Base-by-base conservation (phyloP, 37 sponge, comb jelly and placozoan genomes). In the Mnemiopsis leidyi region DNA sequence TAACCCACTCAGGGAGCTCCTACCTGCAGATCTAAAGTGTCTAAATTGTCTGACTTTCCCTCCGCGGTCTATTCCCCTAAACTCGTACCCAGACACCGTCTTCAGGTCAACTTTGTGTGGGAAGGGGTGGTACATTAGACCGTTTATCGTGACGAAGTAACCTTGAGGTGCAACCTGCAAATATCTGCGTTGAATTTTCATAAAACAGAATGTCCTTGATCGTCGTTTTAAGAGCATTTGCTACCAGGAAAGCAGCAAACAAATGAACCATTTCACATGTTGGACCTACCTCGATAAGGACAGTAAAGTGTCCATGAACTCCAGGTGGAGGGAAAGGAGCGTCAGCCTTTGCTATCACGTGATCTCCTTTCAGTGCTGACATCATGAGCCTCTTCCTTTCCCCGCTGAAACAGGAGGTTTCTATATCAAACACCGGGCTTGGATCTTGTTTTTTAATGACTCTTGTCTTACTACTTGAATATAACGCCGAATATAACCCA, bases 311-410 rank as follows among this genome's bases (percentile, higher is more conserved):
- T 13, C 30, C 30, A 23, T 28, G 2, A 18, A n/a, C 3, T n/a
- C 75, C 75, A 18, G 30, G 30, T 29, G 75, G 75, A 28, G 75
- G 75, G 30, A 29, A 71, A 5, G 75, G 75, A 5, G 30, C 75
- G 30, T n/a, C 30, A 23, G 30, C 7, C n/a, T 71, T 71, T n/a
- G 75, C 5, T 29, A 71, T 28, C 75, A 71, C 30, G 5, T 71
- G 25, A 18, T 28, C 75, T 71, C 75, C 75, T 28, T 71, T 71
- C 3, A 29, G 30, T n/a, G 75, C 75, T 29, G 30, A 23, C 26
- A 71, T 29, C 75, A 71, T n/a, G 75, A 71, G 13, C 61, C n/a
- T 71, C 30, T 71, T 71, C 75, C 75, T 71, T 71, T 25, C n/a
- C n/a, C 75, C 30, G 5, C 75, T 71, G 75, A 71, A 71, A 71